These are phyloP conservation scores for Bambusicola thoracicus DNA, from an alignment of 2,113 vertebrate genomes.

Conservation along the genomic window DNA sequence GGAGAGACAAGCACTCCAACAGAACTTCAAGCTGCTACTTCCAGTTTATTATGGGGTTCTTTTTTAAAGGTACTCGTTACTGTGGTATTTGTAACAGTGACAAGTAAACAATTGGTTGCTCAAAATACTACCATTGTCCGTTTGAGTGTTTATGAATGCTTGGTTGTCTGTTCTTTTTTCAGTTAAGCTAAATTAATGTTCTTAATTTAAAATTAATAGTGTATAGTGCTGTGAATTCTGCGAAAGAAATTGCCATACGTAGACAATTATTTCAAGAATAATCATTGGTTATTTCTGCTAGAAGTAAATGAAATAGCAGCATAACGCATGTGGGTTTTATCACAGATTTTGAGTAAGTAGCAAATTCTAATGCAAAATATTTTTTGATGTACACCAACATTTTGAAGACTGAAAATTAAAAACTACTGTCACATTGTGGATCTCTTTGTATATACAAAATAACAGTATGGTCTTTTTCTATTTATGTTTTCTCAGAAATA, in stretches of 20 bases:
- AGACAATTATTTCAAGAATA: background rate
- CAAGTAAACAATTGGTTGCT: background rate
- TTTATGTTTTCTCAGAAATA: background rate
- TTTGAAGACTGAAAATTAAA: background rate
- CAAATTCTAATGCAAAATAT: background rate
- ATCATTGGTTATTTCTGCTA: background rate
- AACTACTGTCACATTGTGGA: background rate
- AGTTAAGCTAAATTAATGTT: background rate
- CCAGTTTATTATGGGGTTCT: constrained; percentile 13
- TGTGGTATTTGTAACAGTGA: background rate
- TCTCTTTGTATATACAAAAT: background rate
- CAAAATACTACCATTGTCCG: background rate
- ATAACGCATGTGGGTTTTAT: background rate
- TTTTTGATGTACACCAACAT: background rate
- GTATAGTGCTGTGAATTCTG: background rate
- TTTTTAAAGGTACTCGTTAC: constrained; percentile 19
- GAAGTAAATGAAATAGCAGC: background rate
- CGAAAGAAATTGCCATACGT: background rate
- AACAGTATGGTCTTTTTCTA: background rate
- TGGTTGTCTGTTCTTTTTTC: background rate
- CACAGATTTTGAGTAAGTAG: background rate
- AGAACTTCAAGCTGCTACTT: constrained; percentile 63
- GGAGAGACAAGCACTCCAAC: constrained; percentile 47
- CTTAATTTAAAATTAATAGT: background rate
- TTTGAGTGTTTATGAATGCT: background rate